Evolutionary conservation across 2,888 invertebrate species (phyloP).

Genomic region (Alviniconcha strummeri): DNA sequence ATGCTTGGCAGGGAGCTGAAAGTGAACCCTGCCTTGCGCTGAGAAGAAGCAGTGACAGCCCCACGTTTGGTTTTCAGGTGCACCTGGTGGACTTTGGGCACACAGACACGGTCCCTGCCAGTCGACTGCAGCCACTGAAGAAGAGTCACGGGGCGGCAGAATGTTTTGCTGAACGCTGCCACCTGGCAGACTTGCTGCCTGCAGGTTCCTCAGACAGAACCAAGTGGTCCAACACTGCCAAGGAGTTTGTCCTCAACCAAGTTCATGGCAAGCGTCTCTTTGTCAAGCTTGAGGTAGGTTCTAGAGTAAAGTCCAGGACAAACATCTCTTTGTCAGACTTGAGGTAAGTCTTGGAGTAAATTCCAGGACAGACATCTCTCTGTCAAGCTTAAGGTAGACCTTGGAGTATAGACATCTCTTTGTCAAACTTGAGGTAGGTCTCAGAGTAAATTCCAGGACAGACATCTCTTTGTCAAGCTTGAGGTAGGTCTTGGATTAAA

Average conservation of each 20-base stretch:
- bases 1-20: no score
- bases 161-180: conserved; percentile 80
- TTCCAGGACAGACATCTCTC: background rate
- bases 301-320: background rate
- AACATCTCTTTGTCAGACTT: no score
- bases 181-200: conserved; percentile 82
- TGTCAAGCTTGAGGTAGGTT: conserved; percentile 52
- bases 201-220: conserved; percentile 76
- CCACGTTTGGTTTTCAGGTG: conserved; percentile 69
- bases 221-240: conserved; percentile 68
- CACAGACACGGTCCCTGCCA: conserved; percentile 75
- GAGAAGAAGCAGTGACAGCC: no score
- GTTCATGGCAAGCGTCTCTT: conserved; percentile 48
- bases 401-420: no score
- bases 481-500: no score
- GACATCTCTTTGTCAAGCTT: no score
- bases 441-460: background rate
- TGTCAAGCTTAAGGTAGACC: no score
- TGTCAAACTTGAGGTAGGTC: background rate
- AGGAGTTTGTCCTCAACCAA: conserved; percentile 58
- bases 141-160: conserved; percentile 77
- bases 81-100: conserved; percentile 82
- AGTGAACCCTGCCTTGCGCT: no score
- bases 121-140: conserved; percentile 77
- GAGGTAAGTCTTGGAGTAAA: no score